Evolutionary conservation across 1,140 invertebrate species (phyloP).

Genomic region (Rhysida immarginata): DNA sequence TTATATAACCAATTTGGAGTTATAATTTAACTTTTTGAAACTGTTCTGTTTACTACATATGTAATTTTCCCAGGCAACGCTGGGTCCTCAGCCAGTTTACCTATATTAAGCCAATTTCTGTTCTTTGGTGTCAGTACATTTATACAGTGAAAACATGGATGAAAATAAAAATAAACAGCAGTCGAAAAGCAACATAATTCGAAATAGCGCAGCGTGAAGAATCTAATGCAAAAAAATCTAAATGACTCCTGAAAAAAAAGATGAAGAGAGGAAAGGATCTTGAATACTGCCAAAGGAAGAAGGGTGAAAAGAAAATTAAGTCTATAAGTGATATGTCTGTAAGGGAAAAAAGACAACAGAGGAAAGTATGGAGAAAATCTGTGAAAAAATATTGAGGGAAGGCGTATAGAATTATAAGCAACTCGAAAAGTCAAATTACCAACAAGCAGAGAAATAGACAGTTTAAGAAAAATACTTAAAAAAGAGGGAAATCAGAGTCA

Average conservation of each 20-base stretch:
- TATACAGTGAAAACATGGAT: no score
- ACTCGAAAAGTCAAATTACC: not conserved
- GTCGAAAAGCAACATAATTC: no score
- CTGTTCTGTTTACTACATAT: no score
- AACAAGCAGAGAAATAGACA: not conserved
- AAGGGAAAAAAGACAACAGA: not conserved
- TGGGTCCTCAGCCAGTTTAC: no score
- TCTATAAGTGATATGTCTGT: not conserved
- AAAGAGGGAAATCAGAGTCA: not conserved
- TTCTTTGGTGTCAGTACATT: no score
- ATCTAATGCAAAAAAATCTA: not conserved
- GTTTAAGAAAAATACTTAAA: no score
- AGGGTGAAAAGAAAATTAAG: not conserved
- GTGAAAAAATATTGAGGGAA: not conserved
- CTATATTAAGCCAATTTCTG: no score
- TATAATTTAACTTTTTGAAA: no score
- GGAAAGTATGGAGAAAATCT: not conserved
- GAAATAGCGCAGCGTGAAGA: no score
- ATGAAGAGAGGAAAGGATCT: not conserved
- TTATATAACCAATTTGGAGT: no score
- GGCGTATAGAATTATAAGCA: not conserved
- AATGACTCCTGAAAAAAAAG: not conserved
- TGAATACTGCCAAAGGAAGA: not conserved
- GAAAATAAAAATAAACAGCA: no score
- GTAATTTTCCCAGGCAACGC: no score